Percentiles rank a stretch among this genome's conserved stretches.
Conservation (phyloP, 2,113 vertebrate genomes). For the Patagioenas fasciata region DNA sequence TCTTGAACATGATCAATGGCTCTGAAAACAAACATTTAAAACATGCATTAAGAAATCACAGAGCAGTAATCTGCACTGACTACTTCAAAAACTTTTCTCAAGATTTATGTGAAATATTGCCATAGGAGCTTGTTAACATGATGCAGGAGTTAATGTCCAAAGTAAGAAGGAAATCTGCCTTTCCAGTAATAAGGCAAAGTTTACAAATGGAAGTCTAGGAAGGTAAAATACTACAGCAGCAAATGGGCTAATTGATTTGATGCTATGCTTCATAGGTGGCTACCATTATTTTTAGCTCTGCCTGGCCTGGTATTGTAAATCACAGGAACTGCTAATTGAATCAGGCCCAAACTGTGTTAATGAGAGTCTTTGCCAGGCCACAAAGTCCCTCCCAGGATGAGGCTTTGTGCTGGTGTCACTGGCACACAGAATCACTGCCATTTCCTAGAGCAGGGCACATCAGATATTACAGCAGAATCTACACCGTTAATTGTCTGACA, state of each 20-base stretch:
- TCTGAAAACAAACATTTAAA: constrained; percentile 25
- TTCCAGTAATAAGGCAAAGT: constrained; percentile 21
- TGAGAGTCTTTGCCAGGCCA: neutral
- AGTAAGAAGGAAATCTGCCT: neutral
- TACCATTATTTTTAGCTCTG: neutral
- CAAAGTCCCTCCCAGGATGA: neutral
- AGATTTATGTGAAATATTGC: neutral
- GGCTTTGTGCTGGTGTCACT: neutral
- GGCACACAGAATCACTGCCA: neutral
- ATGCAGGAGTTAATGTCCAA: neutral
- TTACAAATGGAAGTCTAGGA: constrained; percentile 5
- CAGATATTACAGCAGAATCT: neutral
- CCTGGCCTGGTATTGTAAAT: neutral
- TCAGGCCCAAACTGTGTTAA: neutral
- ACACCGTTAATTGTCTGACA: neutral
- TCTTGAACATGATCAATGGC: neutral
- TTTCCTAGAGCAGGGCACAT: neutral
- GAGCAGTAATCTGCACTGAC: neutral
- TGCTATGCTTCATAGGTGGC: neutral
- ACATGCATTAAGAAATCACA: neutral
- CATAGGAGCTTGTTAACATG: neutral
- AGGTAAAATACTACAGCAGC: constrained; percentile 1
- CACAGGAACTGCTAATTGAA: neutral
- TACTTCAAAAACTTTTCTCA: constrained; percentile 6
- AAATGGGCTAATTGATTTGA: neutral